phyloP scores from a whole-genome alignment of 2,888 invertebrate genomes.

The Folsomia manolachei region DNA sequence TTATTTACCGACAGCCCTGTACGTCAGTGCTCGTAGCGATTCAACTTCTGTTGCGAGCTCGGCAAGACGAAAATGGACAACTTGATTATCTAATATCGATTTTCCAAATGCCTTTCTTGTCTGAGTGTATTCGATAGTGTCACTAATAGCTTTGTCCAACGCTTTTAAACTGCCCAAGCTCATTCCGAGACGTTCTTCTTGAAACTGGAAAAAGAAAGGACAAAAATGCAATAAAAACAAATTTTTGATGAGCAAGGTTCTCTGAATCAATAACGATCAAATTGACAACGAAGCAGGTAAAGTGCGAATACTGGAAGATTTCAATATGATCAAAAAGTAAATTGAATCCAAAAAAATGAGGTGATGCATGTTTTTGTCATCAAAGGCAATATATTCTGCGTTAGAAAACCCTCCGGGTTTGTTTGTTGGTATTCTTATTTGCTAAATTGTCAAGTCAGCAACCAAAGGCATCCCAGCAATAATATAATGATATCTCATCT shows the following conservation, averaged over 20 bases:
- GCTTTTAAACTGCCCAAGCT: slow-evolving; percentile 48
- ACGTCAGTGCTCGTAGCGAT: slow-evolving; percentile 56
- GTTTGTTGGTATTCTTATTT: not conserved
- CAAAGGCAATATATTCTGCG: not conserved
- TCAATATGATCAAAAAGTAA: not conserved
- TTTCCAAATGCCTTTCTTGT: slow-evolving; percentile 57
- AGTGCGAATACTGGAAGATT: not conserved
- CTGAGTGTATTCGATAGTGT: slow-evolving; percentile 58
- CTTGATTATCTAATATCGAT: slow-evolving; percentile 55
- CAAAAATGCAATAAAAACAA: too few relatives aligned
- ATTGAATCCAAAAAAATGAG: not conserved
- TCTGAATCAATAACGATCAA: too few relatives aligned
- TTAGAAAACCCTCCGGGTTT: not conserved
- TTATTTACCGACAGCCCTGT: slow-evolving; percentile 55
- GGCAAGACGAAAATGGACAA: slow-evolving; percentile 58
- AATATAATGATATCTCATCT: too few relatives aligned
- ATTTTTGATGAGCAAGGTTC: too few relatives aligned
- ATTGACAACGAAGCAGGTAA: not conserved
- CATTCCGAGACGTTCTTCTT: slow-evolving; percentile 58
- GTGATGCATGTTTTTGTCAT: not conserved
- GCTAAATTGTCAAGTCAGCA: not conserved
- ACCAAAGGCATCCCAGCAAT: too few relatives aligned
- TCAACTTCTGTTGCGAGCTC: slow-evolving; percentile 60
- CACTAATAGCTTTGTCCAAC: slow-evolving; percentile 37
- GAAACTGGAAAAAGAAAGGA: slow-evolving; percentile 55